phyloP scores from a whole-genome alignment of 2,888 invertebrate species.

The Ennomos quercinarius region DNA sequence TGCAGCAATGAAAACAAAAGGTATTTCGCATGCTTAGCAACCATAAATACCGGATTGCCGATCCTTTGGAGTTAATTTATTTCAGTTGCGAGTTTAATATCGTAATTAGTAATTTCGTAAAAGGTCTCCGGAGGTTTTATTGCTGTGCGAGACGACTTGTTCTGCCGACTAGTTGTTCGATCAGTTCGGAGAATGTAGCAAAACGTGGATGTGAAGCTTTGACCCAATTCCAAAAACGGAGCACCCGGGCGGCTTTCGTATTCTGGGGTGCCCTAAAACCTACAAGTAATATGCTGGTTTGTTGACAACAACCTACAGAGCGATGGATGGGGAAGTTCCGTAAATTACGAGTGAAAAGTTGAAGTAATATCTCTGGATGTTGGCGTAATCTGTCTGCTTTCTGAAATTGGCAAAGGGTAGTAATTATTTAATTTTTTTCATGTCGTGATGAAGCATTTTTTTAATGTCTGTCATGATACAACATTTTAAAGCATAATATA shows the following conservation, averaged over 20 bases:
- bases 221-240: slow-evolving; percentile 73
- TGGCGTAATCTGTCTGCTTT: slow-evolving; percentile 6
- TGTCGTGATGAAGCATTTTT: no score
- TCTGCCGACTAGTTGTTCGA: slow-evolving; percentile 29
- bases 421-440: no score
- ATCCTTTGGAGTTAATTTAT: slow-evolving; percentile 29
- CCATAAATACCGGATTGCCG: slow-evolving; percentile 26
- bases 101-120: slow-evolving; percentile 39
- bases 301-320: slow-evolving; percentile 28
- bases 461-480: no score
- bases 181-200: slow-evolving; percentile 23
- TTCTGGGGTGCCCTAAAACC: slow-evolving; percentile 25
- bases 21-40: slow-evolving; percentile 28
- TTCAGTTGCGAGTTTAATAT: slow-evolving; percentile 29
- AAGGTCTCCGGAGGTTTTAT: slow-evolving; percentile 38
- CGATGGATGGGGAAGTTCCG: slow-evolving; percentile 30
- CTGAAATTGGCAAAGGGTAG: not conserved
- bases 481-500: no score
- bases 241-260: slow-evolving; percentile 43
- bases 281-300: slow-evolving; percentile 36
- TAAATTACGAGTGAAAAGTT: slow-evolving; percentile 27
- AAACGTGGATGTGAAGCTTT: slow-evolving; percentile 54
- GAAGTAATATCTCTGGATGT: slow-evolving; percentile 8
- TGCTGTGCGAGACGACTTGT: slow-evolving; percentile 28
- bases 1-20: slow-evolving; percentile 26